These are phyloP conservation scores for Taxidea taxus DNA, from an alignment of 2,113 vertebrate genomes.

Conservation along the genomic window DNA sequence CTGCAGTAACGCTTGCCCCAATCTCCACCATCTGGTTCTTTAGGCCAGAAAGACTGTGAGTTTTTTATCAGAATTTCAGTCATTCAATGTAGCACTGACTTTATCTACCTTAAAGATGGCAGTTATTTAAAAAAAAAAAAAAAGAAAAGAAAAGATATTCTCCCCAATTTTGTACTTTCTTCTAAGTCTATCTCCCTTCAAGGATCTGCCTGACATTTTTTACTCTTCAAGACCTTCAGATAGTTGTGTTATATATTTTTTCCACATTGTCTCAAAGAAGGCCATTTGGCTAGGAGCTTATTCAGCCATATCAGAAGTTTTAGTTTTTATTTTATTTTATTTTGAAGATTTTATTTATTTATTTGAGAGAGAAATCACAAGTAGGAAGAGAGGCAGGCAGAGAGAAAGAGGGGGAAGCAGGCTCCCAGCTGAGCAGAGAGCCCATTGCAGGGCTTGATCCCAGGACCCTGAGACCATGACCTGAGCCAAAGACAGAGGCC, in stretches of 20 bases:
- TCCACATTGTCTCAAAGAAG: background rate
- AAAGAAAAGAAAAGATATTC: background rate
- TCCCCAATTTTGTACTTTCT: background rate
- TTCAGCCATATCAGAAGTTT: background rate
- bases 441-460: too few species aligned
- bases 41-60: background rate
- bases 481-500: too few species aligned
- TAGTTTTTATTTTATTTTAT: too few species aligned
- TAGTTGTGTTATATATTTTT: background rate
- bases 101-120: background rate
- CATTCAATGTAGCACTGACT: background rate
- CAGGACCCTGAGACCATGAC: too few species aligned
- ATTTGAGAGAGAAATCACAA: too few species aligned
- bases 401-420: fast-evolving
- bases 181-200: background rate
- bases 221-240: background rate
- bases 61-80: background rate
- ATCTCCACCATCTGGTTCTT: background rate
- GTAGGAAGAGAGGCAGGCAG: too few species aligned
- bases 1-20: background rate
- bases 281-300: background rate
- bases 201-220: background rate
- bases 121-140: background rate
- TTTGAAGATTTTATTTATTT: too few species aligned
- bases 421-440: too few species aligned